Percentiles rank a stretch among this genome's conserved stretches.
These are phyloP conservation scores for Gasterosteus aculeatus DNA, from an alignment of 2,113 vertebrate genomes.

Conservation along the genomic window DNA sequence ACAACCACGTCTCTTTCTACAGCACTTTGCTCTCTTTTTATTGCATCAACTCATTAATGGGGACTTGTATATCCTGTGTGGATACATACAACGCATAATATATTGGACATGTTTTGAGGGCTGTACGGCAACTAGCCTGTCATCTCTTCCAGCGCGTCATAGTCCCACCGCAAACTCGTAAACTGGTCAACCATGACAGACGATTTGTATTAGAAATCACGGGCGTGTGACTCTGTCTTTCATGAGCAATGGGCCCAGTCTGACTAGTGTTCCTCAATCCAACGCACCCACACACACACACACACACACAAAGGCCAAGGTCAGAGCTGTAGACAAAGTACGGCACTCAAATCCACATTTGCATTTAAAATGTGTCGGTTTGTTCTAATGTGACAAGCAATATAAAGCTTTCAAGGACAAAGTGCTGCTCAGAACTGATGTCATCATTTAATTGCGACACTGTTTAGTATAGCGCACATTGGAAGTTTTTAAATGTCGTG, in stretches of 20 bases:
- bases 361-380: background rate
- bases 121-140: background rate
- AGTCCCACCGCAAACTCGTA: background rate
- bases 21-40: background rate
- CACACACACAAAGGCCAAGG: background rate
- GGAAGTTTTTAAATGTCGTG: background rate
- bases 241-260: slow-evolving; percentile 36
- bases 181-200: slow-evolving; percentile 20
- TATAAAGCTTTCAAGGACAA: background rate
- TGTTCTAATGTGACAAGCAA: background rate
- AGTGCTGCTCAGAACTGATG: background rate
- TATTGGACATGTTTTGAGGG: background rate
- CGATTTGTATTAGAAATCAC: slow-evolving; percentile 57
- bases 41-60: background rate
- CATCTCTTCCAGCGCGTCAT: background rate
- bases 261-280: slow-evolving; percentile 25
- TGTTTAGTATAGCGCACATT: background rate
- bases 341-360: background rate
- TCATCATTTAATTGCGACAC: slow-evolving; percentile 1
- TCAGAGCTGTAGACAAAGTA: background rate
- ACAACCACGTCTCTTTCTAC: background rate
- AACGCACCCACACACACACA: background rate
- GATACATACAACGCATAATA: background rate
- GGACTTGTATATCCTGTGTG: background rate
- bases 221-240: slow-evolving; percentile 34